phyloP scores from a whole-genome alignment of 1,140 invertebrate species.

The Drosophila subpulchrella region DNA sequence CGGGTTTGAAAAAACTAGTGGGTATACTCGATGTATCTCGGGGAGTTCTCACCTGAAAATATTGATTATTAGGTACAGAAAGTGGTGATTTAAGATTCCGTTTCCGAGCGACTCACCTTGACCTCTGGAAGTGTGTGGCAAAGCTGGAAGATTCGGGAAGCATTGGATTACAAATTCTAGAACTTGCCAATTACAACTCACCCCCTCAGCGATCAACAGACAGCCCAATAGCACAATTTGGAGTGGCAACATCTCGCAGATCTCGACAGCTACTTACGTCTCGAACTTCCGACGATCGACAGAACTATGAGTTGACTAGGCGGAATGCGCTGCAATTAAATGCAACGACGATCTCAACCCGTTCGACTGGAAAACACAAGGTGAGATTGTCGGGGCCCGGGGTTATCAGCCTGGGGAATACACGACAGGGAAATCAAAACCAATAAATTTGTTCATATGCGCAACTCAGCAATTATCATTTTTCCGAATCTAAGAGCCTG shows the following conservation, averaged over 20 bases:
- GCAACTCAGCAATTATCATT: conserved; percentile 8
- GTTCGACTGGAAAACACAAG: conserved; percentile 62
- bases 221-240: conserved; percentile 5
- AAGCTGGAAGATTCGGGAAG: conserved; percentile 12
- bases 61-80: too few species aligned
- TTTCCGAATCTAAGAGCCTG: neutral
- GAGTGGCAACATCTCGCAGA: conserved; percentile 9
- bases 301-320: conserved; percentile 32
- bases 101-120: conserved; percentile 20
- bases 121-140: conserved; percentile 14
- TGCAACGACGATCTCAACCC: conserved; percentile 32
- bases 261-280: conserved; percentile 21
- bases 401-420: conserved; percentile 62
- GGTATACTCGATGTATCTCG: conserved; percentile 52
- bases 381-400: conserved; percentile 40
- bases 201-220: conserved; percentile 32
- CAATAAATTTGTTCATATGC: conserved; percentile 6
- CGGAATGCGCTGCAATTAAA: conserved; percentile 35
- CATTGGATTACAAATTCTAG: neutral
- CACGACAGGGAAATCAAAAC: conserved; percentile 24
- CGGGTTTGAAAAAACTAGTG: conserved; percentile 53
- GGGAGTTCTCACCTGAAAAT: conserved; percentile 21
- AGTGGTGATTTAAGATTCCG: too few species aligned
- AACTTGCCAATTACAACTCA: conserved; percentile 10
- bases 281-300: conserved; percentile 26